Percentiles rank a stretch among this genome's conserved stretches.
Evolutionary conservation across 2,888 invertebrate genomes (phyloP).

Genomic region (Schrankia costaestrigalis): DNA sequence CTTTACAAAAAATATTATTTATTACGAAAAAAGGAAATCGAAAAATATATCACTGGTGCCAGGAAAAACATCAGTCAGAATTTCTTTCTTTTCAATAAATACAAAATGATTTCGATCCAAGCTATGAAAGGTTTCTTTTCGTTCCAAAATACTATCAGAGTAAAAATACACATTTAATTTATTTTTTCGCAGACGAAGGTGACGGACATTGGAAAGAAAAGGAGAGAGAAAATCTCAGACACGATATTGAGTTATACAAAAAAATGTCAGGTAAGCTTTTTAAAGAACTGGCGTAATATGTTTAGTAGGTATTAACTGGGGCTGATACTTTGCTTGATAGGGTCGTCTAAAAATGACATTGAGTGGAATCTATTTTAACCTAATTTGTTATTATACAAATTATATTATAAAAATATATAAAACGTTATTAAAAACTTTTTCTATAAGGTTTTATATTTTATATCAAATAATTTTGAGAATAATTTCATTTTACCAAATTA

Average conservation of each 20-base stretch:
- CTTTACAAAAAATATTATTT: too few species aligned
- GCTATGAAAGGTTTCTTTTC: slow-evolving; percentile 34
- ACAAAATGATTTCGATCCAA: slow-evolving; percentile 33
- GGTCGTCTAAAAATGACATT: too few species aligned
- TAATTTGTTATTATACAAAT: too few species aligned
- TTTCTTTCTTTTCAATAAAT: slow-evolving; percentile 38
- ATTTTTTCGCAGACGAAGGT: slow-evolving; percentile 57
- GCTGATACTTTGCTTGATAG: too few species aligned
- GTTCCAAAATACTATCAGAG: slow-evolving; percentile 29
- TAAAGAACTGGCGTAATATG: background rate
- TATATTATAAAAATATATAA: too few species aligned
- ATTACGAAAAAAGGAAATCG: slow-evolving; percentile 15
- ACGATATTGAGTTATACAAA: slow-evolving; percentile 56
- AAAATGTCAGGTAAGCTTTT: slow-evolving; percentile 55
- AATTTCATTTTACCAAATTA: too few species aligned
- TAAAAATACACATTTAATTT: slow-evolving; percentile 42
- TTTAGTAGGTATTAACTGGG: background rate
- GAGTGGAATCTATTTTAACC: too few species aligned
- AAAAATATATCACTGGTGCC: slow-evolving; percentile 31
- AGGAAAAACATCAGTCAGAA: slow-evolving; percentile 40
- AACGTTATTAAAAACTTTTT: too few species aligned
- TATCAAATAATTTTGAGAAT: too few species aligned
- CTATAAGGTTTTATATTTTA: too few species aligned
- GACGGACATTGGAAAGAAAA: slow-evolving; percentile 66
- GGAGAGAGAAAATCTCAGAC: slow-evolving; percentile 52